Percentiles rank a stretch among this genome's conserved stretches.
Evolutionary conservation across 2,888 invertebrate species (phyloP).

Genomic region (Ectropis crepuscularia): DNA sequence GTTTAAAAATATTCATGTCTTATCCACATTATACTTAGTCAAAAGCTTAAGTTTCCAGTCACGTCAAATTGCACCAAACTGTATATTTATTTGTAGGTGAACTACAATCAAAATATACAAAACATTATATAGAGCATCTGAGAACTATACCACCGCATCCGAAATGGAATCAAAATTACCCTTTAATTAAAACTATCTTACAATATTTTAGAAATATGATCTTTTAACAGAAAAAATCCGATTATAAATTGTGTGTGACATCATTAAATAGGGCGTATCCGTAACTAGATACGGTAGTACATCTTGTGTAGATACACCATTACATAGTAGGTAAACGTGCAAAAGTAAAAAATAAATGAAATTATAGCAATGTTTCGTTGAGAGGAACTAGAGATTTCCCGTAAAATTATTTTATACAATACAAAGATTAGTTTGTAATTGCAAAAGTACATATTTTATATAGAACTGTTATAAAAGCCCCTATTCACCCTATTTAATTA

Average conservation of each 20-base stretch:
- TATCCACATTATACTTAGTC: constrained; percentile 6
- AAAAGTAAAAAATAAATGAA: constrained; percentile 49
- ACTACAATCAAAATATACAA: constrained; percentile 66
- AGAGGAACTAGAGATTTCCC: constrained; percentile 55
- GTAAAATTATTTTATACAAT: constrained; percentile 35
- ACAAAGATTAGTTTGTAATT: constrained; percentile 30
- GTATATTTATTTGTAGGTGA: constrained; percentile 50
- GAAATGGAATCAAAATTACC: background rate
- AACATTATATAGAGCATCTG: constrained; percentile 50
- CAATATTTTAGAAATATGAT: too few species aligned
- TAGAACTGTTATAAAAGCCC: constrained; percentile 60
- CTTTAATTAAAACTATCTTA: too few species aligned
- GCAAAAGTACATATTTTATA: constrained; percentile 30
- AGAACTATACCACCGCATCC: constrained; percentile 2
- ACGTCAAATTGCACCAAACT: constrained; percentile 45
- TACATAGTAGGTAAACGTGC: constrained; percentile 45
- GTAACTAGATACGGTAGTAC: constrained; percentile 40
- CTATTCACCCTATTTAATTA: constrained; percentile 76
- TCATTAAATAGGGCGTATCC: constrained; percentile 36
- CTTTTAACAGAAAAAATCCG: too few species aligned
- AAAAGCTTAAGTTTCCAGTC: constrained; percentile 33
- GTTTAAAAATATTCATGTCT: constrained; percentile 6
- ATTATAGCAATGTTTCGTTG: constrained; percentile 53
- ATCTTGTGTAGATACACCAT: constrained; percentile 17
- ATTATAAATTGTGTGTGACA: too few species aligned